Conservation (phyloP, 2,888 invertebrate species). For the Pachycephus smyrnensis region DNA sequence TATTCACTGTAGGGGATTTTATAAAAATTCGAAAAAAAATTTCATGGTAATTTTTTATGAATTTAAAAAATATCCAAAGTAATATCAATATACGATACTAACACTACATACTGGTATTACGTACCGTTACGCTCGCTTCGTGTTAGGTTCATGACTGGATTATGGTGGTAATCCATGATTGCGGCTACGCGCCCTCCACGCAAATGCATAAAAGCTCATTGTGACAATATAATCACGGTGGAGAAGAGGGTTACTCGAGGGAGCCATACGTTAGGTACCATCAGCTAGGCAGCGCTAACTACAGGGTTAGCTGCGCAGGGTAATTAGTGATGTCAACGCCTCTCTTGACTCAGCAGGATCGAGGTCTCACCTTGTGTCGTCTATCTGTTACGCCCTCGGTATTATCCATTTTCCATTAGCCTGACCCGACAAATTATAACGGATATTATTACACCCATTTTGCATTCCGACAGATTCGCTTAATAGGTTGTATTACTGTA, state of each 20-base stretch:
- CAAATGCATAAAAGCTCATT: slow-evolving; percentile 17
- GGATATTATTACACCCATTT: background rate
- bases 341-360: slow-evolving; percentile 41
- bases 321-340: slow-evolving; percentile 48
- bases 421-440: slow-evolving; percentile 46
- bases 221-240: slow-evolving; percentile 43
- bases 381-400: background rate
- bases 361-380: slow-evolving; percentile 19
- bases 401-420: slow-evolving; percentile 32
- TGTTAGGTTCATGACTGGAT: background rate
- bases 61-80: background rate
- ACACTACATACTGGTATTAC: background rate
- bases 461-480: slow-evolving; percentile 30
- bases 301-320: slow-evolving; percentile 20
- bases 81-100: background rate
- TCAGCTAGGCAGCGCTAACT: slow-evolving; percentile 1
- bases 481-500: background rate
- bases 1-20: background rate
- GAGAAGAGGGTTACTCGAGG: slow-evolving; percentile 32
- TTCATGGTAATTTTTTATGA: background rate
- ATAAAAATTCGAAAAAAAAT: background rate
- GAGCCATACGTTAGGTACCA: slow-evolving; percentile 23
- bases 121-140: background rate
- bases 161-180: background rate
- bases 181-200: background rate